phyloP scores from a whole-genome alignment of 2,113 vertebrate genomes.

The Passer domesticus region DNA sequence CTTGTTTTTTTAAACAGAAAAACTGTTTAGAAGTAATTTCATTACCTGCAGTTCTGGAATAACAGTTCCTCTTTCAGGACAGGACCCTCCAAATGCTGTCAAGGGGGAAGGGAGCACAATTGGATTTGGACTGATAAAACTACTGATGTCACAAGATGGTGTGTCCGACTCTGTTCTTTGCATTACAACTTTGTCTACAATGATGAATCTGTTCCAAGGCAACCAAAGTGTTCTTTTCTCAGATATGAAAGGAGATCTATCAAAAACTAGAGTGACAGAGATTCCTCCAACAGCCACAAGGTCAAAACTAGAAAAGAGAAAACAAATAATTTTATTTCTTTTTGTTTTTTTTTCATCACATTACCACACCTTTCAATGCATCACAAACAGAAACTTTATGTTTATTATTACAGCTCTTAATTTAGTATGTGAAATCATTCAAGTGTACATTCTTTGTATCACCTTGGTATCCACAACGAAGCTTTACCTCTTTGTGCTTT shows the following conservation, averaged over 20 bases:
- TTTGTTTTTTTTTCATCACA: neutral
- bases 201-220: constrained; percentile 94
- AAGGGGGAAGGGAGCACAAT: constrained; percentile 93
- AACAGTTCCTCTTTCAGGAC: constrained; percentile 89
- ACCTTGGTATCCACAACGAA: neutral
- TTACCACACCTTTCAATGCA: neutral
- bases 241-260: constrained; percentile 91
- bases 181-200: constrained; percentile 93
- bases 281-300: constrained; percentile 92
- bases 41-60: constrained; percentile 93
- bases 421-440: neutral
- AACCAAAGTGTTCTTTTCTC: constrained; percentile 93
- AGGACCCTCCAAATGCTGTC: constrained; percentile 88
- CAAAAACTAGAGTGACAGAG: constrained; percentile 91
- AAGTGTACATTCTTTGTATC: neutral
- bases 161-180: constrained; percentile 77
- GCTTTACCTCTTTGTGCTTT: neutral
- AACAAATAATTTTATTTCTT: neutral
- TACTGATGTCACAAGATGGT: constrained; percentile 86
- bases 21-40: neutral
- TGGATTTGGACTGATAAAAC: constrained; percentile 89
- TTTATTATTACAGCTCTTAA: neutral
- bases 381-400: neutral
- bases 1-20: too few species aligned
- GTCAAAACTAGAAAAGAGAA: constrained; percentile 86